Conservation (phyloP, 1,140 invertebrate genomes). For the Pantala flavescens region DNA sequence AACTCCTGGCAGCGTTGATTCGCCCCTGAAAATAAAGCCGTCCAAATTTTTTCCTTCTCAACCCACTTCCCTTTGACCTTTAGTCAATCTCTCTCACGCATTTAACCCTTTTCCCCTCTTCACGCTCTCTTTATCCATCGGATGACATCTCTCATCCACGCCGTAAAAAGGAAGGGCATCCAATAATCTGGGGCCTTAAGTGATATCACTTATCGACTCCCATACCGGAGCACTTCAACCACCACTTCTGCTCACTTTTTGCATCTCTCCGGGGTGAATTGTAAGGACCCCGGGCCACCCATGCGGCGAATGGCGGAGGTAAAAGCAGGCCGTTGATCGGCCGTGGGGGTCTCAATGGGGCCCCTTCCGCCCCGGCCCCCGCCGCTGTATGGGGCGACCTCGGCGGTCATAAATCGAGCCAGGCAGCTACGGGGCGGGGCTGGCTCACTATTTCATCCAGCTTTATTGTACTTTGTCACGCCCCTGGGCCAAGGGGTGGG, state of each 20-base stretch:
- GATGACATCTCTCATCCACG: too few relatives aligned
- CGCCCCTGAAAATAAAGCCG: too few relatives aligned
- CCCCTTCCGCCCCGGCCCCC: background rate
- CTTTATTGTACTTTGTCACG: constrained; percentile 9
- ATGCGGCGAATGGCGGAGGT: background rate
- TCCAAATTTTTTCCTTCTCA: background rate
- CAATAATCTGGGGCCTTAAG: too few relatives aligned
- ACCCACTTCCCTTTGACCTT: background rate
- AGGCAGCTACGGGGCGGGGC: background rate
- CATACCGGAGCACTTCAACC: background rate
- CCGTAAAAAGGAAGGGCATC: too few relatives aligned
- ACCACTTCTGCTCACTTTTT: background rate
- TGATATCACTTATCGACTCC: background rate
- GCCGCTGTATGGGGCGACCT: background rate
- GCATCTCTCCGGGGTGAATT: background rate
- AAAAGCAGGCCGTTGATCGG: background rate
- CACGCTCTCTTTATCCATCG: background rate
- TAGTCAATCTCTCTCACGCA: background rate
- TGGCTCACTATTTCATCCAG: background rate
- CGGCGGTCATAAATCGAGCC: background rate
- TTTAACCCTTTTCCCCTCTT: background rate
- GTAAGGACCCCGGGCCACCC: background rate
- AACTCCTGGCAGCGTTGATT: too few relatives aligned
- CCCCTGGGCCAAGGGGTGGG: constrained; percentile 3
- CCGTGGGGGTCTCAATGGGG: background rate